Conservation (phyloP, 2,797 vertebrate genomes). For the Pipistrellus kuhlii region DNA sequence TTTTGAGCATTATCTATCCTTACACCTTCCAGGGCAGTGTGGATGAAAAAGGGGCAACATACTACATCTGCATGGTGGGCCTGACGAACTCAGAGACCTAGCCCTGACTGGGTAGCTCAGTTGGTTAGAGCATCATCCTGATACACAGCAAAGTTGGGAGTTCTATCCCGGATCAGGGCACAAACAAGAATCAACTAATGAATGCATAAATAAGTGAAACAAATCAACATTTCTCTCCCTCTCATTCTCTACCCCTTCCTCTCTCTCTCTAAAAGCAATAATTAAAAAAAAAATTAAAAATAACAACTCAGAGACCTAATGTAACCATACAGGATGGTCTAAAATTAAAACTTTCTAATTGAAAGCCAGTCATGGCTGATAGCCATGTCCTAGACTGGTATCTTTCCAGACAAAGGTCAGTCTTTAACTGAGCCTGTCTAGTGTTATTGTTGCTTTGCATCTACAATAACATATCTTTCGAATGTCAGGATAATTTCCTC, state of each 20-base stretch:
- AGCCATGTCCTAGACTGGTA: background rate
- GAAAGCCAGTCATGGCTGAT: background rate
- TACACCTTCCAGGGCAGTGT: background rate
- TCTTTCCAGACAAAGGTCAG: background rate
- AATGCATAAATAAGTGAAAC: background rate
- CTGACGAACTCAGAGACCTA: background rate
- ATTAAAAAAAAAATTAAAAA: background rate
- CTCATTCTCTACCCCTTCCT: background rate
- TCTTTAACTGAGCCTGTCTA: background rate
- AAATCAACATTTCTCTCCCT: background rate
- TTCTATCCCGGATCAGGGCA: background rate
- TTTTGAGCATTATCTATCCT: background rate
- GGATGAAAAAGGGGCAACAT: background rate
- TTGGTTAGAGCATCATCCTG: background rate
- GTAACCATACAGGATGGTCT: background rate
- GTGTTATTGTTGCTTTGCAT: background rate
- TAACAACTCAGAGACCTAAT: background rate
- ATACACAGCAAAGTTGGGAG: background rate
- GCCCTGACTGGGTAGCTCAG: background rate
- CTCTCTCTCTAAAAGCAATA: background rate
- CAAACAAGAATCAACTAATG: background rate
- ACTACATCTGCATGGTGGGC: background rate
- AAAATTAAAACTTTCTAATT: background rate
- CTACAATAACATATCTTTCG: background rate
- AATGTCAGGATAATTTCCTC: background rate